These are phyloP conservation scores for Cantharis rufa DNA, from an alignment of 2,888 invertebrate genomes.

Conservation along the genomic window DNA sequence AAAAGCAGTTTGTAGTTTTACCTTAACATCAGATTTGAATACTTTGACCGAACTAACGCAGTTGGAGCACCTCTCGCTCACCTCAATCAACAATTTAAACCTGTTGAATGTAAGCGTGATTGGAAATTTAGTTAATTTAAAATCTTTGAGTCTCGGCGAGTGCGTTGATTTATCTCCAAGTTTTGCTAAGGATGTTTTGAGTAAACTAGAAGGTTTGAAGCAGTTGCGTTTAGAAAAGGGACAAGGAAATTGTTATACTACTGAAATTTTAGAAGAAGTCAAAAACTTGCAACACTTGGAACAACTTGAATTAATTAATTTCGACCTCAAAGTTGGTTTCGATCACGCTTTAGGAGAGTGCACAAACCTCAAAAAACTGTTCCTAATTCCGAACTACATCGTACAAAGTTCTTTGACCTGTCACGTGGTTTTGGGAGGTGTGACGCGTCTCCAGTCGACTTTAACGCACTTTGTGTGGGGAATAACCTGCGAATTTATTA, in stretches of 20 bases:
- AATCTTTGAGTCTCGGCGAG: conserved; percentile 80
- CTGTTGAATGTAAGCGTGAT: conserved; percentile 58
- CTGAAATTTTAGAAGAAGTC: conserved; percentile 70
- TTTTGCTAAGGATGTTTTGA: conserved; percentile 67
- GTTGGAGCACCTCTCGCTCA: conserved; percentile 69
- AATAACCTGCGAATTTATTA: conserved; percentile 77
- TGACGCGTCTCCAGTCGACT: conserved; percentile 60
- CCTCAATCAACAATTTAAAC: conserved; percentile 62
- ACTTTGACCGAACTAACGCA: conserved; percentile 66
- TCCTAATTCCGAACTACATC: conserved; percentile 84
- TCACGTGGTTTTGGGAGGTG: conserved; percentile 67
- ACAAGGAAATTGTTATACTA: conserved; percentile 65
- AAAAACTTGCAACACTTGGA: conserved; percentile 66
- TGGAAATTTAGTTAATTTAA: conserved; percentile 66
- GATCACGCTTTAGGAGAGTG: conserved; percentile 76
- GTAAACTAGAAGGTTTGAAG: conserved; percentile 65
- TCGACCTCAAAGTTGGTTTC: conserved; percentile 79
- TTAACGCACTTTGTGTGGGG: conserved; percentile 84
- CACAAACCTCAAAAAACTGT: conserved; percentile 70
- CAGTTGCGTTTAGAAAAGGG: conserved; percentile 78
- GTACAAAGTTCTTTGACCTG: conserved; percentile 85
- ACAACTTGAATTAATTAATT: conserved; percentile 80
- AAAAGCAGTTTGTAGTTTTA: conserved; percentile 71
- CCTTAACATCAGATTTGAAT: conserved; percentile 65
- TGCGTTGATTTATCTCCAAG: conserved; percentile 72